A percentile compares a stretch with the other conserved stretches of the same genome.
Evolutionary conservation across 2,113 vertebrate species (phyloP).

Genomic region (Dissostichus mawsoni): DNA sequence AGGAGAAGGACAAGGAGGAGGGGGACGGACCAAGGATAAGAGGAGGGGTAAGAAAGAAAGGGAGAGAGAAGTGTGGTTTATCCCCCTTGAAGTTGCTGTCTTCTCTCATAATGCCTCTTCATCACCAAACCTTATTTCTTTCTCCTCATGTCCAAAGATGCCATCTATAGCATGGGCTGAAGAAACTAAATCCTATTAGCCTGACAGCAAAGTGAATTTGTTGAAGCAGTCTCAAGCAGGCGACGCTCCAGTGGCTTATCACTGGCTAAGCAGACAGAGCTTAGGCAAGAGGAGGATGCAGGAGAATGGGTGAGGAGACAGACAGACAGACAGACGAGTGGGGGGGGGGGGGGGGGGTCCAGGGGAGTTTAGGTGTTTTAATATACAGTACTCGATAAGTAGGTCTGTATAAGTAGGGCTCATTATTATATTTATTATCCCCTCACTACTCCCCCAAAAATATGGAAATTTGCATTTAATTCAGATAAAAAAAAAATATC

Average conservation of each 20-base stretch:
- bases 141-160: constrained; percentile 56
- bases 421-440: constrained; percentile 6
- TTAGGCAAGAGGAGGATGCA: constrained; percentile 50
- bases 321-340: background rate
- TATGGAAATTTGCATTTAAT: background rate
- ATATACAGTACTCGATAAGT: background rate
- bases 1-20: constrained; percentile 3
- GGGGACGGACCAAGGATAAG: background rate
- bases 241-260: constrained; percentile 68
- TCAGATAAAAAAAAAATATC: background rate
- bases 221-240: constrained; percentile 63
- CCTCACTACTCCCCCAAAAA: background rate
- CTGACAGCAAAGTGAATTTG: constrained; percentile 72
- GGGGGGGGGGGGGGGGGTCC: background rate
- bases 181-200: constrained; percentile 75
- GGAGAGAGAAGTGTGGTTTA: constrained; percentile 31
- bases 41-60: background rate
- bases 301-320: constrained; percentile 8
- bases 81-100: constrained; percentile 40
- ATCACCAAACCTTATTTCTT: constrained; percentile 49
- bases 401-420: constrained; percentile 3
- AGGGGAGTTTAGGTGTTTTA: background rate
- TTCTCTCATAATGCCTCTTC: constrained; percentile 40
- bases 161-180: constrained; percentile 53
- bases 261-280: constrained; percentile 69